These are phyloP conservation scores for Popillia japonica DNA, from an alignment of 1,140 invertebrate genomes.

Conservation along the genomic window DNA sequence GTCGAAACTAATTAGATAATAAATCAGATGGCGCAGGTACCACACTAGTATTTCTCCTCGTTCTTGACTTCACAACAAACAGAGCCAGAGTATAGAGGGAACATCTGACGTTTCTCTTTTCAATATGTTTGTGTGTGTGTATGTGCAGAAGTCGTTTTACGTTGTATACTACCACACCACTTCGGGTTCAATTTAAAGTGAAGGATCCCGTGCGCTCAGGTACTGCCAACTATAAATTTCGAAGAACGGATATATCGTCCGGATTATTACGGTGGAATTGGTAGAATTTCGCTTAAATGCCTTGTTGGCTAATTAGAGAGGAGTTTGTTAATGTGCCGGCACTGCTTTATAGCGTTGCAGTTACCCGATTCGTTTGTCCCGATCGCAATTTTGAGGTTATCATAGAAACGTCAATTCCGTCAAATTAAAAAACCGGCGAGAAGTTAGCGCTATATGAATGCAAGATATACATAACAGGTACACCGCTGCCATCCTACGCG, in stretches of 20 bases:
- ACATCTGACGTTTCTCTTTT: conserved; percentile 24
- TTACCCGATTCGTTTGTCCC: no score
- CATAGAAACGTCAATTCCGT: no score
- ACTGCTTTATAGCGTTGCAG: no score
- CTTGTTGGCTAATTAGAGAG: conserved; percentile 17
- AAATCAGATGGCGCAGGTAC: conserved; percentile 41
- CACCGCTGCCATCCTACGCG: not conserved
- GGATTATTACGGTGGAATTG: conserved; percentile 1
- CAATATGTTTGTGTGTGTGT: not conserved
- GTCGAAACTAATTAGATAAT: conserved; percentile 42
- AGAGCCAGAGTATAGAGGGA: not conserved
- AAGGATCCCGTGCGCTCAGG: not conserved
- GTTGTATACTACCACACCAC: not conserved
- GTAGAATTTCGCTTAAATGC: conserved; percentile 18
- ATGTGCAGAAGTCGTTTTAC: not conserved
- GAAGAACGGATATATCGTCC: conserved; percentile 7
- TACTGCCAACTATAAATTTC: conserved; percentile 20
- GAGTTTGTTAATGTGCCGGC: not conserved
- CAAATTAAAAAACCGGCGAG: no score
- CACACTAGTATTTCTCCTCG: not conserved
- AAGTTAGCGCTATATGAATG: not conserved
- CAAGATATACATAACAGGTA: not conserved
- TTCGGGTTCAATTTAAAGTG: not conserved
- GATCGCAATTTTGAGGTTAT: no score
- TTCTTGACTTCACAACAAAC: conserved; percentile 18